Evolutionary conservation across 2,888 invertebrate genomes (phyloP).

Genomic region (Amphipoea oculea): DNA sequence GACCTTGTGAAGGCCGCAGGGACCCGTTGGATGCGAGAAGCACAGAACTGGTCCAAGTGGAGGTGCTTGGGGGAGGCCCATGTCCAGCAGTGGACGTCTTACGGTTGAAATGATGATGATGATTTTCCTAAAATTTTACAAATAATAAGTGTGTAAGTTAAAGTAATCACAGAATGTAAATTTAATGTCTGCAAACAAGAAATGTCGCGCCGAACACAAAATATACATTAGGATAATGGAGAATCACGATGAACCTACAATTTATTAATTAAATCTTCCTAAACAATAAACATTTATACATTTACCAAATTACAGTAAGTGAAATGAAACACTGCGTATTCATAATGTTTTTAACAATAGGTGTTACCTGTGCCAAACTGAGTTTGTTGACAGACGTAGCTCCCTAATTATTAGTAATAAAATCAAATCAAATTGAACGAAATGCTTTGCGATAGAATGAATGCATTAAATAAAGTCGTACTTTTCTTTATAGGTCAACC

Average conservation of each 20-base stretch:
- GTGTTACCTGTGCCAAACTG: neutral
- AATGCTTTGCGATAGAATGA: neutral
- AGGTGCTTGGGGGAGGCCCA: too few relatives aligned
- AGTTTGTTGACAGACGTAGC: neutral
- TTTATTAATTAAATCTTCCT: neutral
- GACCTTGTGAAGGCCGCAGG: too few relatives aligned
- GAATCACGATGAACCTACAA: neutral
- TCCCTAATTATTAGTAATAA: neutral
- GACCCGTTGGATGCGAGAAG: too few relatives aligned
- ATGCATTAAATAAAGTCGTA: conserved; percentile 60
- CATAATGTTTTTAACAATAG: neutral
- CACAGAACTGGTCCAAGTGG: too few relatives aligned
- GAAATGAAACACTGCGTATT: neutral
- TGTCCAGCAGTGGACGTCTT: too few relatives aligned
- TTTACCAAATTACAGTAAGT: neutral
- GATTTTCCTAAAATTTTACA: neutral
- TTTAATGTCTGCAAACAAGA: neutral
- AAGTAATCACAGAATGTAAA: neutral
- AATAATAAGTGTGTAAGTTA: neutral
- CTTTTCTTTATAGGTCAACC: conserved; percentile 77
- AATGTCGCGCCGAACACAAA: neutral
- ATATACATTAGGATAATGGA: neutral
- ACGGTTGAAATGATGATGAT: too few relatives aligned
- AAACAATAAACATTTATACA: neutral
- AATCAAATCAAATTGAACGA: neutral